Conservation (phyloP, 2,797 vertebrate genomes). For the Myotis myotis region DNA sequence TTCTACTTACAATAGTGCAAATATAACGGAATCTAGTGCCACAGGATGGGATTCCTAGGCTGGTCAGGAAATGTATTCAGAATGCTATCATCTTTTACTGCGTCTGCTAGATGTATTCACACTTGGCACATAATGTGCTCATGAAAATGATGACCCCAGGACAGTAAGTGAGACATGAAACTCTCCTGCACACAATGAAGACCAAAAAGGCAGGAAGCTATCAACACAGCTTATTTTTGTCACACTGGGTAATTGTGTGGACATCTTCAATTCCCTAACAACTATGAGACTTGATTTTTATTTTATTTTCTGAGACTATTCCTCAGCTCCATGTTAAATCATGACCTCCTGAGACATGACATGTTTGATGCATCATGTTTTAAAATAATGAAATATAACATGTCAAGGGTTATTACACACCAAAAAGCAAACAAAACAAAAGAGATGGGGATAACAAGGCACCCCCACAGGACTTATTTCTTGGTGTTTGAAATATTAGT, state of each 20-base stretch:
- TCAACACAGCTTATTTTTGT: background rate
- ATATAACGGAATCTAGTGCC: background rate
- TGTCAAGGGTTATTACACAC: background rate
- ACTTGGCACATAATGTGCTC: background rate
- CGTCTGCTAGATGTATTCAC: background rate
- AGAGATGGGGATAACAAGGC: background rate
- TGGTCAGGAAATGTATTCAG: background rate
- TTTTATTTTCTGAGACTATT: background rate
- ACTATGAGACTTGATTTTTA: slow-evolving; percentile 20
- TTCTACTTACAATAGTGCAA: background rate
- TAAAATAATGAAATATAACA: slow-evolving; percentile 48
- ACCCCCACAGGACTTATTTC: background rate
- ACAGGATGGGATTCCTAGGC: background rate
- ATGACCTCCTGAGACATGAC: background rate
- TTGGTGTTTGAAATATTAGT: slow-evolving; percentile 36
- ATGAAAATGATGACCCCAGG: slow-evolving; percentile 39
- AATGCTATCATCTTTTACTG: background rate
- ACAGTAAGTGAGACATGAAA: slow-evolving; percentile 31
- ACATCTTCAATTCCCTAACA: slow-evolving; percentile 1
- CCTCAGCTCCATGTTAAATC: background rate
- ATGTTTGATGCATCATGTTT: background rate
- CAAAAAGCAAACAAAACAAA: slow-evolving; percentile 40
- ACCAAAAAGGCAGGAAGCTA: background rate
- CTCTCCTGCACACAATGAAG: background rate
- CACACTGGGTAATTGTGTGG: background rate